These are phyloP conservation scores for Sterna hirundo DNA, from an alignment of 2,113 vertebrate species.

Conservation along the genomic window DNA sequence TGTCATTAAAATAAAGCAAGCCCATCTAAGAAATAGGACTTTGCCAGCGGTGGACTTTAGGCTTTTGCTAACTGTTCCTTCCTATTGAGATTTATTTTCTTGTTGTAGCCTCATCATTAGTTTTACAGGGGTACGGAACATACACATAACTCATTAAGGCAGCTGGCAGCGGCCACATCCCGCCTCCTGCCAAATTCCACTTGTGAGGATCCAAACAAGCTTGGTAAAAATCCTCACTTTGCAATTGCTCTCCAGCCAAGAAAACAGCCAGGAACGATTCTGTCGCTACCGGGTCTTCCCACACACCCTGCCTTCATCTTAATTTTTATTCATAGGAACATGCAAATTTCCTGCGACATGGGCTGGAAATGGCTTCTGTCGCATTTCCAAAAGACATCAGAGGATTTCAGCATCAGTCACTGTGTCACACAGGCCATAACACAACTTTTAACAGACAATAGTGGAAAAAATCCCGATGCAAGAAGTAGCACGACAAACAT, in stretches of 20 bases:
- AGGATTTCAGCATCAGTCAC: not conserved
- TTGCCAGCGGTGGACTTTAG: not conserved
- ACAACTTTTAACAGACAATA: not conserved
- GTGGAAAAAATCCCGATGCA: not conserved
- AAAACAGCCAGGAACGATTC: not conserved
- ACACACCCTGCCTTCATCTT: conserved; percentile 23
- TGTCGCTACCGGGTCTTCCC: conserved; percentile 39
- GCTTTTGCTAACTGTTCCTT: not conserved
- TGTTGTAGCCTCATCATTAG: not conserved
- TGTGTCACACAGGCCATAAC: not conserved
- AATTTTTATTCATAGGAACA: conserved; percentile 41
- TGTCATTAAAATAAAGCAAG: not conserved
- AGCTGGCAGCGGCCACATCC: not conserved
- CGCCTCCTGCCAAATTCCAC: not conserved
- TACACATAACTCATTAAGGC: not conserved
- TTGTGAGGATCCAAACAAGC: not conserved
- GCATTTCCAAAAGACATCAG: not conserved
- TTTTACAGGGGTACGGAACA: not conserved
- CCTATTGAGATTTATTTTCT: not conserved
- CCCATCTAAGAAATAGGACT: not conserved
- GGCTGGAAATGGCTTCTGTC: not conserved
- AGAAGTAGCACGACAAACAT: not conserved
- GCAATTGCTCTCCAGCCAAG: not conserved
- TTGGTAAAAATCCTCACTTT: not conserved
- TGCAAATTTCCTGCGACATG: not conserved